Percentiles rank a stretch among this genome's conserved stretches.
Conservation (phyloP, 2,888 invertebrate species). For the Scaptomyza cyrtandrae region DNA sequence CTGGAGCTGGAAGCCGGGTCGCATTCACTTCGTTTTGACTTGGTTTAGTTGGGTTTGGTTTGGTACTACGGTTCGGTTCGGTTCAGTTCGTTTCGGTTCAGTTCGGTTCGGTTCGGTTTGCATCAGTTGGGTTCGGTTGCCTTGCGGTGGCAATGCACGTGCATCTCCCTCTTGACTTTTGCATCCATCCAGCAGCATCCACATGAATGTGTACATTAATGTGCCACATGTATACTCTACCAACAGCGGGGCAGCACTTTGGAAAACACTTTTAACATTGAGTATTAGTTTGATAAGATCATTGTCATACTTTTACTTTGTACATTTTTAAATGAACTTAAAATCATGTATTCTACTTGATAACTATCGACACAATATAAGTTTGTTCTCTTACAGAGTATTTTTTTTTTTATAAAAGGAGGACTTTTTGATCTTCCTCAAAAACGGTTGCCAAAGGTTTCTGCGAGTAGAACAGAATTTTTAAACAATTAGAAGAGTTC, state of each 20-base stretch:
- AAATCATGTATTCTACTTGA: neutral
- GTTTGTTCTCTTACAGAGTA: neutral
- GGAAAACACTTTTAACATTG: neutral
- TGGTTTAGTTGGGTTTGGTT: slow-evolving; percentile 34
- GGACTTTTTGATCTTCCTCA: too few relatives aligned
- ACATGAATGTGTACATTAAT: neutral
- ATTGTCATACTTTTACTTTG: neutral
- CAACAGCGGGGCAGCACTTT: neutral
- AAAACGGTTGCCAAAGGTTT: too few relatives aligned
- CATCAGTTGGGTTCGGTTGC: slow-evolving; percentile 25
- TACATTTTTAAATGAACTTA: neutral
- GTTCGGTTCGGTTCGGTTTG: slow-evolving; percentile 20
- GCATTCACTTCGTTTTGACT: slow-evolving; percentile 26
- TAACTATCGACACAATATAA: neutral
- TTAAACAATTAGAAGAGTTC: too few relatives aligned
- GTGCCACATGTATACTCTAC: slow-evolving; percentile 2
- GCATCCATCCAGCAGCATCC: slow-evolving; percentile 33
- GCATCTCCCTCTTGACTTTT: slow-evolving; percentile 31
- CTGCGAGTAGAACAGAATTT: too few relatives aligned
- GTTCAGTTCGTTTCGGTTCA: slow-evolving; percentile 25
- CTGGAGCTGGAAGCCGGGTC: slow-evolving; percentile 23
- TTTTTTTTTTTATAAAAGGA: neutral
- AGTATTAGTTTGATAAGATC: neutral
- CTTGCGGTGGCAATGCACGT: slow-evolving; percentile 51
- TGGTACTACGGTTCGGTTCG: slow-evolving; percentile 9